A percentile compares a stretch with the other conserved stretches of the same genome.
Evolutionary conservation across 2,888 invertebrate species (phyloP).

Genomic region (Mactromeris polynyma): DNA sequence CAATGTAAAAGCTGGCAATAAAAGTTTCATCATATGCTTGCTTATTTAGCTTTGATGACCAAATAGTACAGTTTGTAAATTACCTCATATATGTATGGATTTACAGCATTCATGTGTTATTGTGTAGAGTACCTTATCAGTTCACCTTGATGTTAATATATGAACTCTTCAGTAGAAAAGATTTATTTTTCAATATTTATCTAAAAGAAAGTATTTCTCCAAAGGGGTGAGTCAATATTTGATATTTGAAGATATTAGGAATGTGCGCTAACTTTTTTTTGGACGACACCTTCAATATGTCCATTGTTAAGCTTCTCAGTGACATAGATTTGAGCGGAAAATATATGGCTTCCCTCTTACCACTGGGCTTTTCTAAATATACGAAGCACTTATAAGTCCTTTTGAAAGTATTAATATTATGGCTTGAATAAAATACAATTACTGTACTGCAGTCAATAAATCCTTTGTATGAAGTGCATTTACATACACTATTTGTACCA

Average conservation of each 20-base stretch:
- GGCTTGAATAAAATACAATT: neutral
- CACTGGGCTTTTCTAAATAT: neutral
- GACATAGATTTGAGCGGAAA: neutral
- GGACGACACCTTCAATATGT: neutral
- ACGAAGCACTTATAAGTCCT: neutral
- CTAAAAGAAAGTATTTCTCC: constrained; percentile 1
- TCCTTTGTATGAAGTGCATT: neutral
- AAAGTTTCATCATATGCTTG: too few species aligned
- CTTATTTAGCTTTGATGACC: too few species aligned
- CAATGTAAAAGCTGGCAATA: too few species aligned
- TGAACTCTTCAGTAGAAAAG: neutral
- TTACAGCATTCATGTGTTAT: neutral
- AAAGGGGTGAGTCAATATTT: constrained; percentile 1
- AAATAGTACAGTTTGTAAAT: too few species aligned
- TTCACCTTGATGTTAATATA: neutral
- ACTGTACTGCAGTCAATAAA: neutral
- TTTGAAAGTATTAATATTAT: constrained; percentile 2
- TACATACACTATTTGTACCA: neutral
- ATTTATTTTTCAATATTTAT: constrained; percentile 16
- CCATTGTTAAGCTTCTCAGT: neutral
- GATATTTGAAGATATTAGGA: constrained; percentile 9
- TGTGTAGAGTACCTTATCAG: neutral
- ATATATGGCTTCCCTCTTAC: constrained; percentile 7
- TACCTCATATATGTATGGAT: neutral
- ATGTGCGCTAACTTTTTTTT: neutral